Conservation (phyloP, 2,888 invertebrate species). For the Leucophenga maculata region DNA sequence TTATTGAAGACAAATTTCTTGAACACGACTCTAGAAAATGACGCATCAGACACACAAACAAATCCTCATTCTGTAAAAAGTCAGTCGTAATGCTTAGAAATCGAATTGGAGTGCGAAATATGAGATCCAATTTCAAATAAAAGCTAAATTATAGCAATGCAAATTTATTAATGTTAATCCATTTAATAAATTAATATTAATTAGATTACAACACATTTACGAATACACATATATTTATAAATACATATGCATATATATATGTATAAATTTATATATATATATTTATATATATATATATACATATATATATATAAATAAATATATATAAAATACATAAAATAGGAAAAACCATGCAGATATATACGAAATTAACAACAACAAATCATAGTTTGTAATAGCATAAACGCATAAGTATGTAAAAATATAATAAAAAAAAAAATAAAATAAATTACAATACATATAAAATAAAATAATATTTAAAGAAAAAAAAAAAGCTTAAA, state of each 20-base stretch:
- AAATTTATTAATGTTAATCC: too few relatives aligned
- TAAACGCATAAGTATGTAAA: constrained; percentile 14
- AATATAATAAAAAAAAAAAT: constrained; percentile 1
- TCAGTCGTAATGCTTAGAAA: too few relatives aligned
- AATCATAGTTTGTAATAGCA: constrained; percentile 21
- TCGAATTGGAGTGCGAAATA: too few relatives aligned
- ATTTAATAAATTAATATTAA: neutral
- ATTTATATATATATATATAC: neutral
- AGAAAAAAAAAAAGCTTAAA: neutral
- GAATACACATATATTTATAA: neutral
- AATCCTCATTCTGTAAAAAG: too few relatives aligned
- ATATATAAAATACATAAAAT: neutral
- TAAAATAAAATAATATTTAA: constrained; percentile 6
- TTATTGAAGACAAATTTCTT: too few relatives aligned
- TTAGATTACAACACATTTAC: neutral
- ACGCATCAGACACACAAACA: too few relatives aligned
- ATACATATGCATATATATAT: neutral
- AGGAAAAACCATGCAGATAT: neutral
- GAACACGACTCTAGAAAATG: too few relatives aligned
- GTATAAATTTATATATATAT: neutral
- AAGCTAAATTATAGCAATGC: too few relatives aligned
- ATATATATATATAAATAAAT: neutral
- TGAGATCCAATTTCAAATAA: too few relatives aligned
- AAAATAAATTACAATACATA: neutral
- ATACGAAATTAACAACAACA: constrained; percentile 16